phyloP scores from a whole-genome alignment of 2,888 invertebrate species.

The Eubasilissa splendida region DNA sequence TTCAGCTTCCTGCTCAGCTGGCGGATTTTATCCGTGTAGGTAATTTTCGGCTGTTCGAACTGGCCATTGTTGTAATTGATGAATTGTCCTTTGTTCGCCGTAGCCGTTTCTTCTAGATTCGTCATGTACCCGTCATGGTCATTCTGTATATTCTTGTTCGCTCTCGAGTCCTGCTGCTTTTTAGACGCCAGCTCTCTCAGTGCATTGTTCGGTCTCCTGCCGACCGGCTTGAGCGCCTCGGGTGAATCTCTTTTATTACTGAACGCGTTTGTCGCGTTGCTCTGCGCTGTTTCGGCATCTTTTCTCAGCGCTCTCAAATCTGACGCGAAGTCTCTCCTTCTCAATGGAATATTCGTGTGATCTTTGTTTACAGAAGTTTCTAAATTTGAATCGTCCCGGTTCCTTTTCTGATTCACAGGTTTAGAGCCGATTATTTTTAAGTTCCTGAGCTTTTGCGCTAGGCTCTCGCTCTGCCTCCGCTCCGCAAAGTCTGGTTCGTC shows the following conservation, averaged over 20 bases:
- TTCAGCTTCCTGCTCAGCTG: conserved; percentile 60
- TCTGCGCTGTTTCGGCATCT: conserved; percentile 19
- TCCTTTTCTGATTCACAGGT: conserved; percentile 39
- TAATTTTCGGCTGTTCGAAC: conserved; percentile 36
- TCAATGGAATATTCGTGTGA: neutral
- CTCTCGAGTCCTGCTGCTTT: conserved; percentile 37
- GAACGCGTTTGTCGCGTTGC: conserved; percentile 31
- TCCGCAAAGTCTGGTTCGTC: conserved; percentile 14
- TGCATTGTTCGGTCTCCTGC: conserved; percentile 44
- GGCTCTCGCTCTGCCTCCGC: neutral
- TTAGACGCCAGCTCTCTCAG: conserved; percentile 51
- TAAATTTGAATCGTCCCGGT: conserved; percentile 20
- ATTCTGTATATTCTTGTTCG: conserved; percentile 52
- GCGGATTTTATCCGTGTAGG: conserved; percentile 65
- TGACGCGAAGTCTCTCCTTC: neutral
- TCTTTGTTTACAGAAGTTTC: neutral
- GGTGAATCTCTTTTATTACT: conserved; percentile 39
- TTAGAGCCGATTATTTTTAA: conserved; percentile 13
- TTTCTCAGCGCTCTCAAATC: conserved; percentile 23
- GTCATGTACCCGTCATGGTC: conserved; percentile 45
- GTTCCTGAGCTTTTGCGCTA: conserved; percentile 11
- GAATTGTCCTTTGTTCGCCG: conserved; percentile 66
- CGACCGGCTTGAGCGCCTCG: conserved; percentile 16
- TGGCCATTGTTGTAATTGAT: conserved; percentile 60
- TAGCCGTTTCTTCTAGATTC: conserved; percentile 60